Percentiles rank a stretch among this genome's conserved stretches.
Evolutionary conservation across 2,888 invertebrate genomes (phyloP).

Genomic region (Odontomyia ornata): DNA sequence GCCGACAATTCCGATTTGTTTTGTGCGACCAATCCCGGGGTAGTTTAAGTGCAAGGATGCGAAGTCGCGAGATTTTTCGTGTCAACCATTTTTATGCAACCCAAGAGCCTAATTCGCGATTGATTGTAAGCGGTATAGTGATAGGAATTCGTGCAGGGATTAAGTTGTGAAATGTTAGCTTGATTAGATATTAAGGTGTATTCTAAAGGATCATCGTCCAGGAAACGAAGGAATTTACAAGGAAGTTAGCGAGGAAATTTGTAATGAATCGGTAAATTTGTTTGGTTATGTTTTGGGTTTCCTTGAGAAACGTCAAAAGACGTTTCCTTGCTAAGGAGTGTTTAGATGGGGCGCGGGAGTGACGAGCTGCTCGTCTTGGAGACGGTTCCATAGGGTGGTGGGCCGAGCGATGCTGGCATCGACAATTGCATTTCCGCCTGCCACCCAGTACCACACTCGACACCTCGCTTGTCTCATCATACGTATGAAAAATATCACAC

Average conservation of each 20-base stretch:
- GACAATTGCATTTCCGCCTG: constrained; percentile 5
- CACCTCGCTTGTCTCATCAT: constrained; percentile 22
- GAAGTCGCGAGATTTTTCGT: constrained; percentile 48
- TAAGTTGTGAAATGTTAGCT: not conserved
- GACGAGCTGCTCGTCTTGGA: constrained; percentile 5
- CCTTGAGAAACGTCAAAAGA: constrained; percentile 50
- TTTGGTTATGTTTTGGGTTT: constrained; percentile 42
- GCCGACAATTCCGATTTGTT: constrained; percentile 15
- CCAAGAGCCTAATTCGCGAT: not conserved
- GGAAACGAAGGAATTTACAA: not conserved
- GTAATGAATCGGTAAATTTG: not conserved
- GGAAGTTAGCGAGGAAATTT: not conserved
- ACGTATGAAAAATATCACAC: constrained; percentile 19
- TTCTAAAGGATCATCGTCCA: too few species aligned
- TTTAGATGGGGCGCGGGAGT: constrained; percentile 7
- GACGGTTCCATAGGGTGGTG: constrained; percentile 7
- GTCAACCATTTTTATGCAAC: constrained; percentile 50
- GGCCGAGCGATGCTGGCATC: not conserved
- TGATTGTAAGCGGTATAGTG: not conserved
- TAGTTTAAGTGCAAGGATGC: constrained; percentile 36
- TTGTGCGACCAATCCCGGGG: not conserved
- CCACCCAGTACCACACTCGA: not conserved
- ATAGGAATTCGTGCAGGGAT: not conserved
- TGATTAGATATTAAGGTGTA: too few species aligned
- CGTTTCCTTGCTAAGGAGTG: constrained; percentile 6